Base-by-base conservation (phyloP, 2,888 invertebrate species). In the Ochlodes sylvanus region DNA sequence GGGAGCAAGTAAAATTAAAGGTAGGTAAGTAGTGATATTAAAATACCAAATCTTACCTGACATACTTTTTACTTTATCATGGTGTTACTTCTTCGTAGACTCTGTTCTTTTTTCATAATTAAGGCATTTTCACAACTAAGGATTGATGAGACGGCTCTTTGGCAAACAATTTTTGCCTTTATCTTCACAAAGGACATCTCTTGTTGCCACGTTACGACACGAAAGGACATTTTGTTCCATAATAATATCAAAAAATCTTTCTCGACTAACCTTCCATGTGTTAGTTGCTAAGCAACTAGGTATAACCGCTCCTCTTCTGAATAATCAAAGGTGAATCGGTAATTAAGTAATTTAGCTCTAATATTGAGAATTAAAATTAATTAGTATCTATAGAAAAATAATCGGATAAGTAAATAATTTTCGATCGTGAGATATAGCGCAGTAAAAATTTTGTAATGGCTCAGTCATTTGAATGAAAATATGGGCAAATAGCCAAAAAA, bases 191-290 rank as follows among this genome's bases (percentile, higher is more conserved):
- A 15, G 50, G n/a, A 27, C 15, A 70, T 52, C 63, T 58, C 34
- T 64, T 76, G 91, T 92, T 92, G 90, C 91, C 88, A 89, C 77
- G 92, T 76, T 79, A 88, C 88, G 82, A 77, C 77, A 77, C 82
- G 83, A 78, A 89, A 90, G 92, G 90, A 85, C 91, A 90, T 87
- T 87, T 81, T 73, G 52, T 47, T 68, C 61, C 70, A 68, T 68
- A 72, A 70, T 85, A 82, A 86, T 79, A 84, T 84, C 79, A 85
- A 84, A 84, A 4, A 82, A 81, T 76, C 80, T 80, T 81, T 78
- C 72, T 75, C 3, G 50, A 50, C 76, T 75, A 68, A 78, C 76
- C 79, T 80, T 79, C 76, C 76, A 76, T 75, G 73, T 71, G 76
- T 74, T 73, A 76, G 87, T 87, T 83, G 80, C 89, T 79, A 73